Evolutionary conservation across 2,888 invertebrate genomes (phyloP), one percentile per base, ranked within the genome.

Genomic region (Drosophila paranaensis): DNA sequence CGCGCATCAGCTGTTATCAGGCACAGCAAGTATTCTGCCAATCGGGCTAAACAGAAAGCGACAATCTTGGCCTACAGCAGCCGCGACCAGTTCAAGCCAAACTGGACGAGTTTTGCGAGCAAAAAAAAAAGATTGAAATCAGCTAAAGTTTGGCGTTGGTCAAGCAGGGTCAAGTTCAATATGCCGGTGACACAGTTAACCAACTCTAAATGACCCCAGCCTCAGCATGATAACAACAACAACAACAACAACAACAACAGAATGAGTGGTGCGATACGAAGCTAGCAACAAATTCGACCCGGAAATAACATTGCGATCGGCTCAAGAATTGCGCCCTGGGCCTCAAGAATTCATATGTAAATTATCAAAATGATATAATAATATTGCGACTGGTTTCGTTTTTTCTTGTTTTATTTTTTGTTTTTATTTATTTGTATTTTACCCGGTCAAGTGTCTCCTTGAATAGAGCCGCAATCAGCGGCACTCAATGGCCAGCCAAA

Each of bases 101-200:
- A 71, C 70, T 71, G 58, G 55, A 67, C 75, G 66, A 79, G 63
- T 70, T 70, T 51, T 54, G 53, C 43, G 16, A 20, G 37, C 45
- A 35, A 42, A 14, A 20, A 20, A n/a, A n/a, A 11, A 25, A 60
- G 45, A 46, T 5, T 20, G 42, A n/a, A 43, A 63, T 40, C 60
- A 61, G 48, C 58, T 56, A 33, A 50, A 46, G 53, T 66, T 37
- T 67, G 42, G 42, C 50, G 56, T 62, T 57, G 53, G 45, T 53
- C 56, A 58, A 66, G 70, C 85, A 77, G 77, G 90, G 82, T 86
- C 86, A 86, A 86, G 86, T 89, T 86, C 86, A 89, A 88, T 82
- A 74, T 39, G 79, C 86, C 86, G 86, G 88, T 85, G 90, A 89
- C 86, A 87, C 90, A 85, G 76, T 88, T 88, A 82, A 48, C 39